A percentile compares a stretch with the other conserved stretches of the same genome.
These are phyloP conservation scores for Dioctria linearis DNA, from an alignment of 2,888 invertebrate genomes.

Conservation along the genomic window DNA sequence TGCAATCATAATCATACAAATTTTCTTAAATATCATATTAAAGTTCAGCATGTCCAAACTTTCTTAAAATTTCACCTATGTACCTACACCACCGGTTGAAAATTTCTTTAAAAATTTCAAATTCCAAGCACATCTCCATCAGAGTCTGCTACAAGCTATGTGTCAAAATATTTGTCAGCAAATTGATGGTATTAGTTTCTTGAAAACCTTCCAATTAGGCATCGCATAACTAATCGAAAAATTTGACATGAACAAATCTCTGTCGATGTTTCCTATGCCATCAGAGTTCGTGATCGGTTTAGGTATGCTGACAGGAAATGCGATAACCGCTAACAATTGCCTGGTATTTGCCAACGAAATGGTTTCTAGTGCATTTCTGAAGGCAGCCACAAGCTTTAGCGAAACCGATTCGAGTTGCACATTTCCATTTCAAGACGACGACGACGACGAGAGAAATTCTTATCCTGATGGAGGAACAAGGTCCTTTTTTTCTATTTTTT, in stretches of 20 bases:
- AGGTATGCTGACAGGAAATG: slow-evolving; percentile 39
- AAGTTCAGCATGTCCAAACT: neutral
- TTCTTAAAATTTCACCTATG: neutral
- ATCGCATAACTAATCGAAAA: slow-evolving; percentile 11
- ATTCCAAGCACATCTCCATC: slow-evolving; percentile 3
- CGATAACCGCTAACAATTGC: slow-evolving; percentile 46
- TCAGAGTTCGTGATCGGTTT: slow-evolving; percentile 16
- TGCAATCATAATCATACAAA: no score
- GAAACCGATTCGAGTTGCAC: slow-evolving; percentile 29
- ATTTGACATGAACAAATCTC: slow-evolving; percentile 19
- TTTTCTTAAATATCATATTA: no score
- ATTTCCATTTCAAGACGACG: slow-evolving; percentile 28
- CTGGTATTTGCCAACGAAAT: slow-evolving; percentile 38
- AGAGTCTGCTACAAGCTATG: neutral
- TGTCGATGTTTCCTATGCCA: neutral
- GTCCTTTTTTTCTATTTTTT: neutral
- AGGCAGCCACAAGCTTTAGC: slow-evolving; percentile 25
- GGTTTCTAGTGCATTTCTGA: slow-evolving; percentile 29
- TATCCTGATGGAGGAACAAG: slow-evolving; percentile 9
- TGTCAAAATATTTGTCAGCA: slow-evolving; percentile 10
- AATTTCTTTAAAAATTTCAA: neutral
- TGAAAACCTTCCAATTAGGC: slow-evolving; percentile 22
- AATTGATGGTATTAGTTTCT: slow-evolving; percentile 18
- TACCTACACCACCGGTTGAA: neutral
- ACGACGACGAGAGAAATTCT: neutral